Evolutionary conservation across 2,888 invertebrate genomes (phyloP), one percentile per base, ranked within the genome.

Genomic region (Microplitis deprimator): DNA sequence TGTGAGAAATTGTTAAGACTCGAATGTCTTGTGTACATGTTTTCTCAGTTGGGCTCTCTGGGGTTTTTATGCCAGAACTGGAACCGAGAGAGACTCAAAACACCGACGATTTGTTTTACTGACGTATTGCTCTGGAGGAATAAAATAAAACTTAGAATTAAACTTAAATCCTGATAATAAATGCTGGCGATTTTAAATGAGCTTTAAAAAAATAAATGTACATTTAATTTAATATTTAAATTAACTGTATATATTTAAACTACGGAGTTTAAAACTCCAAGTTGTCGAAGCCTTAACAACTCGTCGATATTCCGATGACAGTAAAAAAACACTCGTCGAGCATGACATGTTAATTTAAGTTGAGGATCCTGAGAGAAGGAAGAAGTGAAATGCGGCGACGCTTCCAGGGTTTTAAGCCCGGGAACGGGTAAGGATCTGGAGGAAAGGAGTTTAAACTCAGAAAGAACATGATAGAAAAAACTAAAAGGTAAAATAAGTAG

Each of bases 271-370:
- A 29, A 29, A 29, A 29, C 0, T 29, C 29, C 29, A 29, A 29
- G 29, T 29, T 29, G 29, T 29, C 29, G 29, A 2, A 29, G 29
- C 29, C 29, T 50, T 50, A 50, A 50, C 50, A 13, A 50, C 50
- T 50, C 70, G 20, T 70, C 70, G 70, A 70, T 70, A 70, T 70
- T 70, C 60, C 29, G 38, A 39, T 40, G 41, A 7, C n/a, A 59
- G 17, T 29, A 70, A 70, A 68, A 68, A 70, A 70, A 70, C 41
- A 67, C 67, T 65, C 13, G 38, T 50, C 40, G 17, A 59, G 38
- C 50, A 67, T 67, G 73, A 73, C 73, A 67, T 73, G 67, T 73
- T 73, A 73, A 73, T 73, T 73, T 38, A 67, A 73, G 29, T 67
- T 73, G 41, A 73, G 67, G 65, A 73, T 67, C 13, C 13, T 20